phyloP scores from a whole-genome alignment of 2,113 vertebrate genomes.

The Neolamprologus sp. region DNA sequence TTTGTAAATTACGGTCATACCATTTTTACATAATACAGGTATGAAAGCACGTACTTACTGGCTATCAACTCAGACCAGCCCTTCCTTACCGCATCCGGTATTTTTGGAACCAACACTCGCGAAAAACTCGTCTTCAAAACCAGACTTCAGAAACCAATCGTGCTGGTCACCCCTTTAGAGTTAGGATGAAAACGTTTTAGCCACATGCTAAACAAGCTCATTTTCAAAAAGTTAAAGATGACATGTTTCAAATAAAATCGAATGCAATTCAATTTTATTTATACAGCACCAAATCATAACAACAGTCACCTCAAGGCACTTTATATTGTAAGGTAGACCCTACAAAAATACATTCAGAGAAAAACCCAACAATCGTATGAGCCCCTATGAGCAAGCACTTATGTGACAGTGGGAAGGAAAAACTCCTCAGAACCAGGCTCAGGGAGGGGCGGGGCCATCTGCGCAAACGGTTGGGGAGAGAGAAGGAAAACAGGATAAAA shows the following conservation, averaged over 20 bases:
- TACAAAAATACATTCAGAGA: neutral
- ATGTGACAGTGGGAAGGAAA: neutral
- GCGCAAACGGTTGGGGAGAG: fast-evolving
- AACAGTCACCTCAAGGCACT: neutral
- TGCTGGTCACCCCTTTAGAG: neutral
- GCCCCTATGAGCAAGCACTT: neutral
- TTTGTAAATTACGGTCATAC: neutral
- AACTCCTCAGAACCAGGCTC: neutral
- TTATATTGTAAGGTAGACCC: neutral
- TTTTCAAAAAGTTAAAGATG: neutral
- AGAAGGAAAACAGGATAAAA: neutral
- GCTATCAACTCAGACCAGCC: neutral
- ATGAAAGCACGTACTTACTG: neutral
- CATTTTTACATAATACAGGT: neutral
- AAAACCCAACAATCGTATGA: neutral
- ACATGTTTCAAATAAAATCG: neutral
- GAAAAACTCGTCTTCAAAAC: neutral
- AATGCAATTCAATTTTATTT: neutral
- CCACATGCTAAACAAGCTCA: neutral
- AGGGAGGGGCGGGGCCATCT: neutral
- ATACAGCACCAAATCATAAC: neutral
- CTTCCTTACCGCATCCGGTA: fast-evolving
- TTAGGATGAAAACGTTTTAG: neutral
- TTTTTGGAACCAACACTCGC: neutral
- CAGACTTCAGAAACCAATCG: neutral